phyloP scores from a whole-genome alignment of 1,140 invertebrate genomes.

The Diabrotica undecimpunctata region DNA sequence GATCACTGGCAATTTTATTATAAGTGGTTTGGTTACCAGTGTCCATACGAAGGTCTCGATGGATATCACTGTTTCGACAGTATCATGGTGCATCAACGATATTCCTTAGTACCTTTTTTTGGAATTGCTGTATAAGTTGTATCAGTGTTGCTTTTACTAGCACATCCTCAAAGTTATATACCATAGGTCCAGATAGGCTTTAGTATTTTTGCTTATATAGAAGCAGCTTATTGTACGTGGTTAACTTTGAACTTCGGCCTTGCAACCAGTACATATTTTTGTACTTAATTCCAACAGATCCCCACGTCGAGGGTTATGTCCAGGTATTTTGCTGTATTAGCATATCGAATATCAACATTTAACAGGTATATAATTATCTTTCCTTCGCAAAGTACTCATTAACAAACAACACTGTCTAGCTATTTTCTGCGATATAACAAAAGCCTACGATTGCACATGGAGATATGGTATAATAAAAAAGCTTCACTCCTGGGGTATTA shows the following conservation, averaged over 20 bases:
- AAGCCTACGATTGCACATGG: too few species aligned
- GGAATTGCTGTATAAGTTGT: slow-evolving; percentile 26
- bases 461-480: too few species aligned
- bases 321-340: background rate
- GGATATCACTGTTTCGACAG: slow-evolving; percentile 13
- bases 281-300: background rate
- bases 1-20: background rate
- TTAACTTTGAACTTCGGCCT: background rate
- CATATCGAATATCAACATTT: background rate
- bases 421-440: too few species aligned
- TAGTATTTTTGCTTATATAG: background rate
- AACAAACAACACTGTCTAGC: too few species aligned
- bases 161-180: slow-evolving; percentile 7
- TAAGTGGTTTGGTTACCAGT: too few species aligned
- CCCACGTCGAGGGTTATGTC: background rate
- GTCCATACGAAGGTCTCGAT: background rate
- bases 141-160: slow-evolving; percentile 21
- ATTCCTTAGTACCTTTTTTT: slow-evolving; percentile 30
- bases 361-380: background rate
- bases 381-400: too few species aligned
- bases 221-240: background rate
- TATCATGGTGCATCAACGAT: slow-evolving; percentile 32
- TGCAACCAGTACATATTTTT: background rate
- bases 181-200: too few species aligned
- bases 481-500: too few species aligned